Conservation (phyloP, 2,113 vertebrate genomes). For the Nipponia nippon region DNA sequence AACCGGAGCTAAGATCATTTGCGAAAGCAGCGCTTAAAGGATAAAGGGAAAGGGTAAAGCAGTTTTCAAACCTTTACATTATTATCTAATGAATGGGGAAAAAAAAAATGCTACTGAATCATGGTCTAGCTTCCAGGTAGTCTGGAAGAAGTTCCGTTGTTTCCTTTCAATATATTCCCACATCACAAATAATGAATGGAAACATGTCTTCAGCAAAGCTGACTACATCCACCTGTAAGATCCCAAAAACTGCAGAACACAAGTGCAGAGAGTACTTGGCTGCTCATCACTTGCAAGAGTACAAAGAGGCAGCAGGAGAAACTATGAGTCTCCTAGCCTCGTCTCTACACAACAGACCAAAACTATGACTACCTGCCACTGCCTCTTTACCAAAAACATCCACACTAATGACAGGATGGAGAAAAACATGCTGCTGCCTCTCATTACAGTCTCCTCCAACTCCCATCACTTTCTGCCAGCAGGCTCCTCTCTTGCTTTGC, state of each 20-base stretch:
- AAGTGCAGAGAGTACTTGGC: neutral
- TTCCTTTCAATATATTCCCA: neutral
- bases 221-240: neutral
- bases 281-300: neutral
- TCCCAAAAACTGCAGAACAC: neutral
- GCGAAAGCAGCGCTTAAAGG: neutral
- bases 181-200: neutral
- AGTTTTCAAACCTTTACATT: neutral
- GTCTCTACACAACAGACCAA: neutral
- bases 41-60: neutral
- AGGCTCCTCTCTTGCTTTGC: neutral
- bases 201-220: neutral
- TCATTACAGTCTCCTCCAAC: neutral
- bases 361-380: neutral
- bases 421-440: neutral
- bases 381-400: neutral
- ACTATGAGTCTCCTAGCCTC: neutral
- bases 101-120: neutral
- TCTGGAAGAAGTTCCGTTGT: neutral
- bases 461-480: neutral
- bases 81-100: neutral
- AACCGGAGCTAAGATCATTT: neutral
- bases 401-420: neutral
- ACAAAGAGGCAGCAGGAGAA: neutral
- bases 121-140: neutral